Conservation (phyloP, 2,113 vertebrate species). For the Isurus oxyrinchus region DNA sequence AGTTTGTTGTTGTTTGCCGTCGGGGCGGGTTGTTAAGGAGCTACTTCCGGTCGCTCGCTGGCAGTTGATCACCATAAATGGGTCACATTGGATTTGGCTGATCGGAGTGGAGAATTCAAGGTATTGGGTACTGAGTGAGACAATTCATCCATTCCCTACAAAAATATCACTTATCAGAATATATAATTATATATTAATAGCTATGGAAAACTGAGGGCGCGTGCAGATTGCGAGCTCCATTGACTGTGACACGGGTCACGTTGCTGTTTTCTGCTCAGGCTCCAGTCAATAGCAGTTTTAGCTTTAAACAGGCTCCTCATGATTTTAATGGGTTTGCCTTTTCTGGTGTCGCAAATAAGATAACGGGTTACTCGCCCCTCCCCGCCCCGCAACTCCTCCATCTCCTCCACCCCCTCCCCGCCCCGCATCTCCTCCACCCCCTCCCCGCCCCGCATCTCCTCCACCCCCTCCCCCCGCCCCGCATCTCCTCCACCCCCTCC, state of each 20-base stretch:
- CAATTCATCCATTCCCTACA: background rate
- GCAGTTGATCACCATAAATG: accelerated
- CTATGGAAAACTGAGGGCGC: background rate
- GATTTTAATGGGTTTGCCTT: background rate
- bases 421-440: no score
- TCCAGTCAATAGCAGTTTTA: background rate
- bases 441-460: no score
- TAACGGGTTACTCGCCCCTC: no score
- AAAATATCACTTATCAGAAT: background rate
- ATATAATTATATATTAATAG: no score
- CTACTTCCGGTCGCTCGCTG: background rate
- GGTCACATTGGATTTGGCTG: background rate
- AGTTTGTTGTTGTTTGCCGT: background rate
- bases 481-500: no score
- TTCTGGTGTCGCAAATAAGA: background rate
- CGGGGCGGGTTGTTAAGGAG: background rate
- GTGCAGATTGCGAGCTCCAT: background rate
- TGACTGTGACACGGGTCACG: background rate
- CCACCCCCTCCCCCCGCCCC: no score
- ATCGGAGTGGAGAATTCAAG: background rate
- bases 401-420: no score
- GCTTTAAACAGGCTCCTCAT: background rate
- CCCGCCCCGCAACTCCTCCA: background rate
- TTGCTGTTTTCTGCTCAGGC: background rate
- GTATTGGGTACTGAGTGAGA: background rate